phyloP scores from a whole-genome alignment of 2,888 invertebrate genomes.

The Morpho achilles region DNA sequence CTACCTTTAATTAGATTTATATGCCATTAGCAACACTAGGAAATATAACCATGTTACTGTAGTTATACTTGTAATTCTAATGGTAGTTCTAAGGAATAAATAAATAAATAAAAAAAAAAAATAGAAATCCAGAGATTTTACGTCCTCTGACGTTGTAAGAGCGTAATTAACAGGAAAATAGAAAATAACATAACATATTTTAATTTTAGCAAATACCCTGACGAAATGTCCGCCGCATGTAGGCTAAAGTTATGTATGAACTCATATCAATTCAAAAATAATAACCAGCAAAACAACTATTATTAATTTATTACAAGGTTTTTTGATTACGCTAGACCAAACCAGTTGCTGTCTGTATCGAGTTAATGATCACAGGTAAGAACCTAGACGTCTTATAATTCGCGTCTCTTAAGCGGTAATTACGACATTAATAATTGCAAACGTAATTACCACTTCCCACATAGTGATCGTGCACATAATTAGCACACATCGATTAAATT shows the following conservation, averaged over 20 bases:
- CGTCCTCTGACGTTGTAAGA: too few species aligned
- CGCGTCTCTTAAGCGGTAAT: constrained; percentile 21
- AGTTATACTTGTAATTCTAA: too few species aligned
- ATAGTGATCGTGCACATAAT: constrained; percentile 45
- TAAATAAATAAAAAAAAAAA: too few species aligned
- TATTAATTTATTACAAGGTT: constrained; percentile 11
- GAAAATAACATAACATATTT: too few species aligned
- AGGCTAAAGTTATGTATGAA: neutral
- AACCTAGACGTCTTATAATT: constrained; percentile 23
- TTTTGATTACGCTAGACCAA: constrained; percentile 6
- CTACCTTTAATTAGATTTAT: too few species aligned
- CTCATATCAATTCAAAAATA: neutral
- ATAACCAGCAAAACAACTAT: neutral
- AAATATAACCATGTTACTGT: too few species aligned
- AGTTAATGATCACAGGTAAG: constrained; percentile 16
- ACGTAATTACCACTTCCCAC: constrained; percentile 34
- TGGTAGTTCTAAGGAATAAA: too few species aligned
- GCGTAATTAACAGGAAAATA: too few species aligned
- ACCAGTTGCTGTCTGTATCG: constrained; percentile 6
- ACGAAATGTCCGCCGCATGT: neutral
- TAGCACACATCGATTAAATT: constrained; percentile 40
- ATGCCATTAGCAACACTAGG: too few species aligned
- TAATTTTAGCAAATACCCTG: too few species aligned
- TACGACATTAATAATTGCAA: constrained; percentile 25
- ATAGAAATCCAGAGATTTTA: too few species aligned